phyloP scores from a whole-genome alignment of 1,140 invertebrate genomes.

The Belonocnema kinseyi region DNA sequence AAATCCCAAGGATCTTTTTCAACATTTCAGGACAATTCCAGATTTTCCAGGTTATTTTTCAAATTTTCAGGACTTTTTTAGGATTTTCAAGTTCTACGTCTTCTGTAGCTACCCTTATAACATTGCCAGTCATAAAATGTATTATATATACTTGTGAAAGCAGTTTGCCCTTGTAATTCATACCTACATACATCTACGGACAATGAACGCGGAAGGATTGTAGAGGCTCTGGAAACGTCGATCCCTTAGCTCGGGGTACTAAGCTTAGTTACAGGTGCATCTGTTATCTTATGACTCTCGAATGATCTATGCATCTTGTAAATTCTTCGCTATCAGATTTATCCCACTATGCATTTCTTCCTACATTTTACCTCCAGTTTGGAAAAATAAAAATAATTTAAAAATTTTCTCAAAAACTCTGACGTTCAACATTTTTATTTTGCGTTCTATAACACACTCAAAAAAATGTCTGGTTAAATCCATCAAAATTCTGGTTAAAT shows the following conservation, averaged over 20 bases:
- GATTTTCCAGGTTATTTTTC: no score
- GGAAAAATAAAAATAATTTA: no score
- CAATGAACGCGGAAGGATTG: slow-evolving; percentile 65
- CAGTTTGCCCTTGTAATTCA: neutral
- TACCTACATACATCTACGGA: slow-evolving; percentile 42
- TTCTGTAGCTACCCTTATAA: neutral
- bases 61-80: no score
- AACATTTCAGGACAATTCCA: no score
- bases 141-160: neutral
- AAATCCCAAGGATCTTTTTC: no score
- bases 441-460: no score
- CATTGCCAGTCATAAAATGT: neutral
- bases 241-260: slow-evolving; percentile 14
- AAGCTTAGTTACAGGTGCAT: slow-evolving; percentile 10
- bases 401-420: no score
- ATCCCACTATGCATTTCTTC: neutral
- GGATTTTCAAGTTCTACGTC: no score
- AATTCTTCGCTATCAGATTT: slow-evolving; percentile 5
- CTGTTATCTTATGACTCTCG: slow-evolving; percentile 11
- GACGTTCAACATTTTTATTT: no score
- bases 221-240: slow-evolving; percentile 43
- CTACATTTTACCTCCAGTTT: no score
- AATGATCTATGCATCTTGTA: neutral
- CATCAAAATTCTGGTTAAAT: no score
- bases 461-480: no score